Evolutionary conservation across 2,113 vertebrate species (phyloP).

Genomic region (Calonectris borealis): DNA sequence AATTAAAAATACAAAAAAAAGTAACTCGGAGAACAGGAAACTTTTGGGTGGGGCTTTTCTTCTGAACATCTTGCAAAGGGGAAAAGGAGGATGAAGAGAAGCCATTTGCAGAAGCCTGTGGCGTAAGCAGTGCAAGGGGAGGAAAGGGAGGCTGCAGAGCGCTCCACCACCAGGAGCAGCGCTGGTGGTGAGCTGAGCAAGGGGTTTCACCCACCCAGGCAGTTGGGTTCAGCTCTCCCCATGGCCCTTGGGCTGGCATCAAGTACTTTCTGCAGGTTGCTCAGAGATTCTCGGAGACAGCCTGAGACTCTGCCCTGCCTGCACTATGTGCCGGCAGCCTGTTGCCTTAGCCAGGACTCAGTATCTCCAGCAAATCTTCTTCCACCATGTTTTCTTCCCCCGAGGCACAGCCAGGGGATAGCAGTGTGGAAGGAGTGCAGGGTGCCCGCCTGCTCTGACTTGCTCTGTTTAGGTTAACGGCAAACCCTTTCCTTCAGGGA

Average conservation of each 20-base stretch:
- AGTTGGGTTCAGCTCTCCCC: neutral
- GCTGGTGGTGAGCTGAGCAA: accelerated
- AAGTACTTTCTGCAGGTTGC: neutral
- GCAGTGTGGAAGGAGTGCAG: neutral
- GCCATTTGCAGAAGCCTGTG: neutral
- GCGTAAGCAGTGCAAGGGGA: neutral
- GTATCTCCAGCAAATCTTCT: neutral
- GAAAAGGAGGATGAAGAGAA: neutral
- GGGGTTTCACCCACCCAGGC: neutral
- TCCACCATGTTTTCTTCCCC: neutral
- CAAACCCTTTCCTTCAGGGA: neutral
- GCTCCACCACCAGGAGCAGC: neutral
- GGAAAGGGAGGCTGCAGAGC: neutral
- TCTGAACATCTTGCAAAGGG: neutral
- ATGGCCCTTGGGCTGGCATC: neutral
- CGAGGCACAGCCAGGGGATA: accelerated
- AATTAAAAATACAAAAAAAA: neutral
- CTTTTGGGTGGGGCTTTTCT: neutral
- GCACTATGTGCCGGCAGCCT: neutral
- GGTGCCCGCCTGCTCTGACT: neutral
- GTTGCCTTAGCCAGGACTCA: neutral
- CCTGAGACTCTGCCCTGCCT: neutral
- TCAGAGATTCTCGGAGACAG: neutral
- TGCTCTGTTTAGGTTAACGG: neutral
- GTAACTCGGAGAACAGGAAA: neutral